Percentiles rank a stretch among this genome's conserved stretches.
phyloP scores from a whole-genome alignment of 2,113 vertebrate species.

The Catagonus wagneri region DNA sequence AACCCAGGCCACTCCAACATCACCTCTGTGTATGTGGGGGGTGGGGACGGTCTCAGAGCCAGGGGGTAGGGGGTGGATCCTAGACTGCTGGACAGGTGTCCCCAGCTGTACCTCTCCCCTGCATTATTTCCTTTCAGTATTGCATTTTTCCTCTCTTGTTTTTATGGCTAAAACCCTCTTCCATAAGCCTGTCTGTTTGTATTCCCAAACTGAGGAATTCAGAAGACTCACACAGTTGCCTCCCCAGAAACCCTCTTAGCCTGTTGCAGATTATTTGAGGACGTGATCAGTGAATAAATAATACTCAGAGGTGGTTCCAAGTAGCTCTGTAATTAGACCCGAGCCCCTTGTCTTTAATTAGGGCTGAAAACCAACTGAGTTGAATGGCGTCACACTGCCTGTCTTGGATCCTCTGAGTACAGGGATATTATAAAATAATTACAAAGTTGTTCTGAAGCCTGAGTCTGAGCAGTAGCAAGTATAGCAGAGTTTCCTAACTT shows the following conservation, averaged over 20 bases:
- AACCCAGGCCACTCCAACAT: not conserved
- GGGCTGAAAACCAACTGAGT: conserved; percentile 10
- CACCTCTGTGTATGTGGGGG: not conserved
- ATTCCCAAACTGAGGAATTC: not conserved
- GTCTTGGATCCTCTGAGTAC: not conserved
- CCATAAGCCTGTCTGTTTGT: not conserved
- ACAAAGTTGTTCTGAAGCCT: not conserved
- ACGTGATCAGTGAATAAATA: not conserved
- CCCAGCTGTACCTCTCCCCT: not conserved
- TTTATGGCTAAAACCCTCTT: not conserved
- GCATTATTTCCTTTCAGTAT: not conserved
- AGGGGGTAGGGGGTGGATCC: too few relatives aligned
- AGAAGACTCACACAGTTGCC: not conserved
- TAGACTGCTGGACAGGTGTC: not conserved
- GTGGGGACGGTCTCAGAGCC: not conserved
- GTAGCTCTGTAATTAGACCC: not conserved
- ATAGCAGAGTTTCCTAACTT: not conserved
- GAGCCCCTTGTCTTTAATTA: not conserved
- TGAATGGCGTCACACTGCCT: not conserved
- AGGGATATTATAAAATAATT: not conserved
- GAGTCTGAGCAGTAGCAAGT: not conserved
- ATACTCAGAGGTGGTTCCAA: not conserved
- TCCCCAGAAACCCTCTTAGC: not conserved
- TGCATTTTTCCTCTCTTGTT: not conserved
- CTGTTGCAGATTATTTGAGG: conserved; percentile 37